Evolutionary conservation across 2,888 invertebrate genomes (phyloP), one percentile per base, ranked within the genome.

Genomic region (Apodemia mormo): DNA sequence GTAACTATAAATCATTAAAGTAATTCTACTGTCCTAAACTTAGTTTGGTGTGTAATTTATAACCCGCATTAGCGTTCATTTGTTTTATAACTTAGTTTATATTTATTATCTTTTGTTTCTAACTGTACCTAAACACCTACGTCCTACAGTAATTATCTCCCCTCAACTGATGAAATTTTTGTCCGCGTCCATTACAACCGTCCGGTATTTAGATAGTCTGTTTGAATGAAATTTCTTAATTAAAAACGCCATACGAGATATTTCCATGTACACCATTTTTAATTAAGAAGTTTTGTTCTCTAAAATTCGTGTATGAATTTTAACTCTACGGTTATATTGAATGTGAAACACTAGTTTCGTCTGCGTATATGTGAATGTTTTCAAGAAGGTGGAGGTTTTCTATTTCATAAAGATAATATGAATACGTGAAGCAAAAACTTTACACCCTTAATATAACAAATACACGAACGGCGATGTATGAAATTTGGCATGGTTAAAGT

Each of bases 241-340:
- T 64, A 64, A 64, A 64, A 61, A 64, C 37, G n/a, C 61, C 61
- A 33, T 64, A 37, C 61, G 33, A 64, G 61, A 12, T 64, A 37
- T 64, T 64, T 64, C 8, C 37, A 64, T 8, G 37, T 64, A 7
- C 61, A 37, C 33, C 61, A 64, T 64, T 37, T 64, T 64, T 64
- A 64, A 64, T 64, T 64, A 64, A 37, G 61, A 64, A 37, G 61
- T 64, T 64, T 64, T 64, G 61, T 64, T 64, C 37, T 64, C 37
- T 64, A 64, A 64, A 64, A 64, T 64, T 33, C 33, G 14, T 33
- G 33, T 33, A 33, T 64, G 61, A 64, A 37, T 37, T 64, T 64
- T 64, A 12, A n/a, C 61, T 12, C 5, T 9, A 61, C 33, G 9
- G 61, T 29, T 56, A 10, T 29, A 61, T 61, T 61, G 61, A 61